phyloP scores from a whole-genome alignment of 2,113 vertebrate species.

The Xyliphius kryptos region DNA sequence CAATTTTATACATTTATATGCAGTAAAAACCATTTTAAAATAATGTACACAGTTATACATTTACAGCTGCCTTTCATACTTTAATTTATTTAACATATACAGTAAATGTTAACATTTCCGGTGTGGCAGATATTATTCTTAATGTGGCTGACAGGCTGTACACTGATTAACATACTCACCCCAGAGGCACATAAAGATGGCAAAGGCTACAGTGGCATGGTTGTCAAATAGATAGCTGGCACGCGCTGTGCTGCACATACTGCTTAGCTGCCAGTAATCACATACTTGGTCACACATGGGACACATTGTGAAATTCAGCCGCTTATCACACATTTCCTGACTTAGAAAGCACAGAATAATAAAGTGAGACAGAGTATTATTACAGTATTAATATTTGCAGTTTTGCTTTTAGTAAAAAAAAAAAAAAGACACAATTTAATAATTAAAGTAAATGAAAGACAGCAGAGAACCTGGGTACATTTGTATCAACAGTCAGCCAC shows the following conservation, averaged over 20 bases:
- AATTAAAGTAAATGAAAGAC: not conserved
- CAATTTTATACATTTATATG: too few species aligned
- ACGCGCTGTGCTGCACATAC: conserved; percentile 77
- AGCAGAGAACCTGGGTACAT: conserved; percentile 83
- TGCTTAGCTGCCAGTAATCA: conserved; percentile 90
- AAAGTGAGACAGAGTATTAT: not conserved
- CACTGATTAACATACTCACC: conserved; percentile 63
- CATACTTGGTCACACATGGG: conserved; percentile 90
- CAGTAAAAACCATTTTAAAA: too few species aligned
- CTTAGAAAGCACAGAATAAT: conserved; percentile 53
- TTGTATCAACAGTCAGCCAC: conserved; percentile 82
- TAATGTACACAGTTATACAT: too few species aligned
- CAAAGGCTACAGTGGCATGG: conserved; percentile 87
- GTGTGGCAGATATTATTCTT: too few species aligned
- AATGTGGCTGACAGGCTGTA: too few species aligned
- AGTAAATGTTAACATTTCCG: too few species aligned
- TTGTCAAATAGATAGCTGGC: conserved; percentile 95
- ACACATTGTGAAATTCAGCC: conserved; percentile 92
- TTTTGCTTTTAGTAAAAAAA: not conserved
- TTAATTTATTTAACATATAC: too few species aligned
- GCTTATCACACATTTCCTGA: conserved; percentile 80
- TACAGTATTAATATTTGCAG: conserved; percentile 12
- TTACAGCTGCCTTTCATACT: too few species aligned
- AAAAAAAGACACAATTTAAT: not conserved
- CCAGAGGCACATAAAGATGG: conserved; percentile 98